Evolutionary conservation across 2,113 vertebrate genomes (phyloP).

Genomic region (Cacatua alba): DNA sequence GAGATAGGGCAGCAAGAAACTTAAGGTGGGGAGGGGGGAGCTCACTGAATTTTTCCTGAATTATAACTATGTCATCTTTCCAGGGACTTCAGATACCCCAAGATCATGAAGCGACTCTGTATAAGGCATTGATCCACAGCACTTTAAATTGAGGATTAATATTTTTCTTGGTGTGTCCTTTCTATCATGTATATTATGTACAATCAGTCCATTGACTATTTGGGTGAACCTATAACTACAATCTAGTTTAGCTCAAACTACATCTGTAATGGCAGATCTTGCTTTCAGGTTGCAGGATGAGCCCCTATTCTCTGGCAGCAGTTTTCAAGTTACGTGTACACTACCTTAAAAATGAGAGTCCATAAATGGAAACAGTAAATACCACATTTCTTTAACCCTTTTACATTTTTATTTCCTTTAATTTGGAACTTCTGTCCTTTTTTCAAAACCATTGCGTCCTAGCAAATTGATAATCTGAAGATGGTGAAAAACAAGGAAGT

Average conservation of each 20-base stretch:
- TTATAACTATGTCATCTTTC: not conserved
- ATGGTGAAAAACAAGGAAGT: not conserved
- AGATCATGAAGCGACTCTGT: not conserved
- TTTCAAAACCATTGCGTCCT: not conserved
- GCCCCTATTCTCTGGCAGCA: not conserved
- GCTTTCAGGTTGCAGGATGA: not conserved
- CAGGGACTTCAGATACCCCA: not conserved
- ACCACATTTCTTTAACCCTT: not conserved
- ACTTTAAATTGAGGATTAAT: not conserved
- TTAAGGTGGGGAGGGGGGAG: accelerated
- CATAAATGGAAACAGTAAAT: not conserved
- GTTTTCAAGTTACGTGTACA: not conserved
- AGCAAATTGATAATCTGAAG: not conserved
- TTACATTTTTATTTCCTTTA: not conserved
- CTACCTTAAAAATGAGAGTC: not conserved
- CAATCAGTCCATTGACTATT: not conserved
- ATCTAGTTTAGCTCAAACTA: not conserved
- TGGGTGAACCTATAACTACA: not conserved
- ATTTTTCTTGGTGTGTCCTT: not conserved
- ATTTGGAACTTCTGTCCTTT: not conserved
- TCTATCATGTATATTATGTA: not conserved
- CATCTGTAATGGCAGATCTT: not conserved
- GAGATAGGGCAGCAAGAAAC: not conserved
- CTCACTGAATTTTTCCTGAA: not conserved
- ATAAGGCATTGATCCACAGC: not conserved